Percentiles rank a stretch among this genome's conserved stretches.
Evolutionary conservation across 2,113 vertebrate genomes (phyloP).

Genomic region (Macrotis lagotis): DNA sequence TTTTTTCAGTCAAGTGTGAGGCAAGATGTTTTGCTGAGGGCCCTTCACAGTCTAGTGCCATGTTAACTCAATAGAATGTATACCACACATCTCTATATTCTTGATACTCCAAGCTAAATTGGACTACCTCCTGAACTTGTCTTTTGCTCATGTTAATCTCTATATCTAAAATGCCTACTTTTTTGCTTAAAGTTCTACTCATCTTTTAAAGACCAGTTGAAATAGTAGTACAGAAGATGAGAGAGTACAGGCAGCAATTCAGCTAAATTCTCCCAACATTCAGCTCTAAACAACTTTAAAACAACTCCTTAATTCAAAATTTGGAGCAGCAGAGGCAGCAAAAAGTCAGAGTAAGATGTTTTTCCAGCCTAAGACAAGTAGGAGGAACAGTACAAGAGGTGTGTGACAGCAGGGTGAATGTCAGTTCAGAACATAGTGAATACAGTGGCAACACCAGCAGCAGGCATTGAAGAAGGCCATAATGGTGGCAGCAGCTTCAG

Average conservation of each 20-base stretch:
- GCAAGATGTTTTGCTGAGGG: not conserved
- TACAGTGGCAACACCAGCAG: not conserved
- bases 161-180: not conserved
- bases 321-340: not conserved
- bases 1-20: not conserved
- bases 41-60: not conserved
- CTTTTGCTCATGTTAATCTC: not conserved
- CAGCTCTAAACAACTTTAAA: not conserved
- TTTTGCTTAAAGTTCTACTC: not conserved
- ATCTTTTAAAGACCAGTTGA: not conserved
- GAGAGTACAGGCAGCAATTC: not conserved
- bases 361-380: not conserved
- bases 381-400: not conserved
- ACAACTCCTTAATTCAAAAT: not conserved
- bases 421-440: too few species aligned
- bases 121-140: too few species aligned
- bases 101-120: accelerated
- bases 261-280: not conserved
- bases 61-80: not conserved
- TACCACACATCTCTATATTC: too few species aligned
- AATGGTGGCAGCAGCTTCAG: not conserved
- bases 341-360: not conserved
- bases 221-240: not conserved
- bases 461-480: not conserved
- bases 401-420: not conserved